Conservation (phyloP, 1,140 invertebrate genomes). For the Plectrocnemia conspersa region DNA sequence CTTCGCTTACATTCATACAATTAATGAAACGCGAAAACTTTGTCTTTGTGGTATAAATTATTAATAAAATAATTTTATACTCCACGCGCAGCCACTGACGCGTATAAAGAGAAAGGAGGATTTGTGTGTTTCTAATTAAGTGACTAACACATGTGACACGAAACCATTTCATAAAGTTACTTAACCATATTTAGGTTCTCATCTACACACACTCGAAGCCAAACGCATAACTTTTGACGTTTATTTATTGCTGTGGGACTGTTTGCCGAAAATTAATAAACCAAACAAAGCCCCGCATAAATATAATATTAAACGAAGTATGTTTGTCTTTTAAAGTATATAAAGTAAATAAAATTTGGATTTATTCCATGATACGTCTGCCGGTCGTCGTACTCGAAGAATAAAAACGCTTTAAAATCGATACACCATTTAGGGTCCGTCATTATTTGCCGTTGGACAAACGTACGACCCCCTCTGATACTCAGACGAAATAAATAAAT, state of each 20-base stretch:
- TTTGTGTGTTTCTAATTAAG: constrained; percentile 37
- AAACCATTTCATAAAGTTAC: constrained; percentile 29
- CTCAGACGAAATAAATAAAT: constrained; percentile 35
- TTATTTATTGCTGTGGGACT: constrained; percentile 24
- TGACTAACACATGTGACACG: constrained; percentile 34
- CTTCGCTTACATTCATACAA: no score
- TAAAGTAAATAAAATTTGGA: no score
- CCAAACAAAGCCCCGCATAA: no score
- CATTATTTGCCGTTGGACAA: constrained; percentile 19
- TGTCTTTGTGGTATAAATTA: no score
- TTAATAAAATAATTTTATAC: neutral
- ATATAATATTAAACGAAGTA: no score
- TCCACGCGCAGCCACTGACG: constrained; percentile 3
- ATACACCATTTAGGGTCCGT: no score
- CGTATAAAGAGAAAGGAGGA: constrained; percentile 22
- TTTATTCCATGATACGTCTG: no score
- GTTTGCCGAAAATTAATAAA: no score
- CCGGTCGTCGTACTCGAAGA: no score
- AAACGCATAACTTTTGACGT: constrained; percentile 17
- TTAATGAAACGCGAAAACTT: no score
- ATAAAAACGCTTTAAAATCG: no score
- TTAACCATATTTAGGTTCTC: constrained; percentile 16
- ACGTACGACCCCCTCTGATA: constrained; percentile 17
- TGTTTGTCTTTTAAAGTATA: no score
- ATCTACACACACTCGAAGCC: constrained; percentile 5